Base-by-base conservation (phyloP, 2,888 invertebrate species). In the Unio pictorum region DNA sequence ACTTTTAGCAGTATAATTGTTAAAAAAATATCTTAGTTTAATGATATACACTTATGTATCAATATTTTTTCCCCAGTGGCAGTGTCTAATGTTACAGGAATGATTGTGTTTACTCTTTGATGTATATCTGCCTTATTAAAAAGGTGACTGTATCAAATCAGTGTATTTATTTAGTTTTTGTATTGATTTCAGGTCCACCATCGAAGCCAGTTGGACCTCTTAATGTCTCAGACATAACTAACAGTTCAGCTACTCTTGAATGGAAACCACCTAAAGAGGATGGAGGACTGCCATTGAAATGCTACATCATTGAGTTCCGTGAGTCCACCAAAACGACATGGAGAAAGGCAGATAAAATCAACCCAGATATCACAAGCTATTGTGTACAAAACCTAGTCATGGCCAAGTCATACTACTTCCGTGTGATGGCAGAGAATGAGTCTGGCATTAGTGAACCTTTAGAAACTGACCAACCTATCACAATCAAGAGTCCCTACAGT, bases 371-470 rank as follows among this genome's bases (percentile, higher is more conserved):
- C 58, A 86, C 96, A 15, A 80, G 66, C 15, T 93, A 95, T 57
- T 92, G 93, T 59, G 68, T 78, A 15, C 76, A 78, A 59, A 81
- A 93, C 87, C 91, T 96, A 71, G 92, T 93, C 79, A 94, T 94
- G 87, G 94, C 97, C 70, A 95, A 96, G 91, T 94, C 94, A 0
- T 96, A 96, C 86, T 95, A 95, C 87, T 96, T 96, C 93, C 92
- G 96, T n/a, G 95, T 96, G 0, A 92, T 93, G 65, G 96, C 96
- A 17, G 76, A 79, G 64, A 75, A 75, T 55, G 74, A 75, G 4
- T 93, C 66, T 20, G 72, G 72, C n/a, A 64, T 72, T 61, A 75
- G 75, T 65, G 95, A 95, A 80, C 94, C 95, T 64, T 60, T 75
- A 54, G 77, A 75, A 59, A 69, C 67, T 59, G 74, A 76, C 57